Base-by-base conservation (phyloP, 2,797 vertebrate species). In the Cephalopachus bancanus region DNA sequence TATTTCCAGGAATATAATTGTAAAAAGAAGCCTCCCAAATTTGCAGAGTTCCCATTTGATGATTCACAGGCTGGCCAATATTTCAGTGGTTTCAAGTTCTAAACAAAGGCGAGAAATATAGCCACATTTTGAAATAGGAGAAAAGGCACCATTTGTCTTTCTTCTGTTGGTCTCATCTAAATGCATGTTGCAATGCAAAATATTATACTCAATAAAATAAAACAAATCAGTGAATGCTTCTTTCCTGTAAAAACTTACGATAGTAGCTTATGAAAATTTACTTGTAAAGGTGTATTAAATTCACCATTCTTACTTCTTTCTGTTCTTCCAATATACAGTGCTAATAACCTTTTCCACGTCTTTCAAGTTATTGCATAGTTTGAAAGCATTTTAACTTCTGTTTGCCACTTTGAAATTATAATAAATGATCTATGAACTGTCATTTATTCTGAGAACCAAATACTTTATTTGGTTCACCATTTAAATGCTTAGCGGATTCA, bases 361-460 rank as follows among this genome's bases (percentile, higher is more conserved):
- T 96, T 94, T 92, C 20, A 93, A 92, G 64, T 93, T 85, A 91
- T 85, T 71, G 2, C 5, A 91, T 93, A 96, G 30, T 81, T 98
- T 94, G 75, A 96, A 72, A 96, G 62, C 60, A 60, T 10, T 89
- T n/a, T 84, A 94, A 83, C 95, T 97, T 96, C 37, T 89, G 11
- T 84, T 96, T 94, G 49, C 33, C 72, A 28, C 11, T 69, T 24
- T 69, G 90, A 97, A 96, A 33, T 11, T 96, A 14, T 22, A 83
- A 86, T 57, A 22, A 94, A 49, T 95, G 30, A 84, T 94, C 80
- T 95, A n/a, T 67, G 64, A 93, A 85, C 67, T 93, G 22, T 76
- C 83, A 93, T 81, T 96, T 96, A 37, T 90, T 96, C 90, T 89
- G 90, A 86, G 69, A 96, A 93, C 0, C 59, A 30, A 80, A 30